Evolutionary conservation across 2,888 invertebrate genomes (phyloP), one percentile per base, ranked within the genome.

Genomic region (Oscheius sp.): DNA sequence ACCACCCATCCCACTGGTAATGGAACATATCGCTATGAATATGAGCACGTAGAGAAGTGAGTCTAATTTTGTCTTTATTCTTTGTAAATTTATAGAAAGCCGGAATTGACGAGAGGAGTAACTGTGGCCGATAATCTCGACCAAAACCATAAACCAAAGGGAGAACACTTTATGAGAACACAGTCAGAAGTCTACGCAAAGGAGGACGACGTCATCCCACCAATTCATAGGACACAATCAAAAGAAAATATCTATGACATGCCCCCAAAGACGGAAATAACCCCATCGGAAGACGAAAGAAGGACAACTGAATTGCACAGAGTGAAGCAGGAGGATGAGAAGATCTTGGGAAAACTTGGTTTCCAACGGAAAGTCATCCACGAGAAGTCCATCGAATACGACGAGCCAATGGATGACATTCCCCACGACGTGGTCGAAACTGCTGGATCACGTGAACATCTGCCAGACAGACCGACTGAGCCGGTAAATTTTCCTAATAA

Each of bases 271-370:
- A 21, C 21, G 7, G 53, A 63, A 7, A 13, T 27, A 7, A 49
- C 52, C 49, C 45, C n/a, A 45, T 72, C 69, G 21, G 78, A 76
- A 27, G 72, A 73, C 9, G 78, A 82, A 18, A 49, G 72, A 23
- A 53, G 81, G 73, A 75, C 76, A 7, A 75, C 76, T 9, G 83
- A 85, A 53, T 75, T 76, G 16, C 72, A 78, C 69, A 68, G 80
- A n/a, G 81, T 83, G 13, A 77, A 79, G 58, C 77, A 77, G 6
- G 84, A 84, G 69, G 85, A 84, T 49, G 83, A 84, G 27, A 76
- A 74, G 29, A 80, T 80, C 74, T 71, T 84, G 1, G 73, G 75
- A 35, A 76, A 77, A 21, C 80, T 79, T 56, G 82, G 82, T 27
- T 81, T 79, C 59, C 63, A 68, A 12, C 45, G 76, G 61, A 77